Conservation (phyloP, 2,797 vertebrate species). For the Rhabdophis nuchalis region DNA sequence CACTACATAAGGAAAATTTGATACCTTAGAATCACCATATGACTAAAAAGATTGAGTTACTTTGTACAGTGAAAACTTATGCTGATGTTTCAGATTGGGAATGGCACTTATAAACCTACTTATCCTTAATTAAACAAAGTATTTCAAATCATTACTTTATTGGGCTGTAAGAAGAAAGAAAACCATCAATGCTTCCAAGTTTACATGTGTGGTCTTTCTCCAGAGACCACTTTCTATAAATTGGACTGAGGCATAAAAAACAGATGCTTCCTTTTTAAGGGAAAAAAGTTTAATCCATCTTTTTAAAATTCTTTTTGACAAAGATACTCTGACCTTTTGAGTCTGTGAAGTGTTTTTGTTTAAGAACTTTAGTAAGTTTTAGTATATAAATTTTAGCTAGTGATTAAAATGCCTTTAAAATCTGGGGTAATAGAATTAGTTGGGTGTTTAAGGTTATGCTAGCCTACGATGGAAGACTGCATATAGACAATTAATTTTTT, state of each 20-base stretch:
- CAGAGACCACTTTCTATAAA: conserved; percentile 20
- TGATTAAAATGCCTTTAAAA: conserved; percentile 3
- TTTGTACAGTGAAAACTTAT: not conserved
- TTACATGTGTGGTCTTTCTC: conserved; percentile 29
- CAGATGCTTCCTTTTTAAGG: conserved; percentile 12
- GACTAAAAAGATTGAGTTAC: not conserved
- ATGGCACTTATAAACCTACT: conserved; percentile 7
- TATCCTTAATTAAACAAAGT: conserved; percentile 36
- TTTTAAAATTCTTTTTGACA: conserved; percentile 5
- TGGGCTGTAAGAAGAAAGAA: conserved; percentile 5
- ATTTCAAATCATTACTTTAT: conserved; percentile 19
- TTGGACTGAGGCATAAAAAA: conserved; percentile 21
- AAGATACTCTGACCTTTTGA: not conserved
- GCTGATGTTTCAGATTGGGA: conserved; percentile 3
- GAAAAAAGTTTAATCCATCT: not conserved
- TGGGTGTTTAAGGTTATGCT: not conserved
- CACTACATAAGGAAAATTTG: not conserved
- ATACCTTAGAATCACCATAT: not conserved
- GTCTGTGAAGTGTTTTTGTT: conserved; percentile 10
- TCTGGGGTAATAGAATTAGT: not conserved
- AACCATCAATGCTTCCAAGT: conserved; percentile 3
- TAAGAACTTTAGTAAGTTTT: not conserved
- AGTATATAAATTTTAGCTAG: not conserved
- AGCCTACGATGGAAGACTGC: not conserved
- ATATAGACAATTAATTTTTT: not conserved